Conservation (phyloP, 2,113 vertebrate species). For the Alligator mississippiensis region DNA sequence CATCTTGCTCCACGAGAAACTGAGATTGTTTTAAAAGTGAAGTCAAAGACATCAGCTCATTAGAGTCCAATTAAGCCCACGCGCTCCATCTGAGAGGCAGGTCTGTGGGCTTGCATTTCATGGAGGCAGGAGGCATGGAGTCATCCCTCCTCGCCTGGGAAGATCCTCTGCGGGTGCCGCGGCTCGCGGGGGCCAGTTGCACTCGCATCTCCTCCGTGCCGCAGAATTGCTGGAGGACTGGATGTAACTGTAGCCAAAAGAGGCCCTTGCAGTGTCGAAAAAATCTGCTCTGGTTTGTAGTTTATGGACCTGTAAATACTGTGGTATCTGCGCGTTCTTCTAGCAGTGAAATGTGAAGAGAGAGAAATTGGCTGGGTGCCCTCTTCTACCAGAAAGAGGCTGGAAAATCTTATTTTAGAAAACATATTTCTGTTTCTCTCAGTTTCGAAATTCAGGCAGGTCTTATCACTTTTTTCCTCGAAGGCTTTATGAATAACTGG, state of each 20-base stretch:
- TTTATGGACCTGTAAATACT: neutral
- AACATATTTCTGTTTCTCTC: neutral
- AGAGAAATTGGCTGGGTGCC: conserved; percentile 11
- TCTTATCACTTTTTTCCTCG: conserved; percentile 1
- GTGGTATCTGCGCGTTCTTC: neutral
- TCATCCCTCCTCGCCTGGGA: neutral
- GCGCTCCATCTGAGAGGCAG: neutral
- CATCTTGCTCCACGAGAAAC: neutral
- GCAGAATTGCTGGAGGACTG: neutral
- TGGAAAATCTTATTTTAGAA: neutral
- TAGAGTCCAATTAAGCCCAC: neutral
- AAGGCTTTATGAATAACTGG: neutral
- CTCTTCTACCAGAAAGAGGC: neutral
- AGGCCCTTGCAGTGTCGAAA: fast-evolving
- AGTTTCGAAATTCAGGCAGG: neutral
- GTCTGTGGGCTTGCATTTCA: neutral
- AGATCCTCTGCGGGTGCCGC: neutral
- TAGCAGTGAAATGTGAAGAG: neutral
- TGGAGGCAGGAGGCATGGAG: neutral
- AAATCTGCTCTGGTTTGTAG: neutral
- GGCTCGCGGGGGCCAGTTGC: neutral
- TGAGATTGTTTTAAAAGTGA: neutral
- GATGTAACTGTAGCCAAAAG: no score
- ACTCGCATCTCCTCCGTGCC: neutral
- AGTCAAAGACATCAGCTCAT: neutral